These are phyloP conservation scores for Mustelus asterias DNA, from an alignment of 2,113 vertebrate species.

Conservation along the genomic window DNA sequence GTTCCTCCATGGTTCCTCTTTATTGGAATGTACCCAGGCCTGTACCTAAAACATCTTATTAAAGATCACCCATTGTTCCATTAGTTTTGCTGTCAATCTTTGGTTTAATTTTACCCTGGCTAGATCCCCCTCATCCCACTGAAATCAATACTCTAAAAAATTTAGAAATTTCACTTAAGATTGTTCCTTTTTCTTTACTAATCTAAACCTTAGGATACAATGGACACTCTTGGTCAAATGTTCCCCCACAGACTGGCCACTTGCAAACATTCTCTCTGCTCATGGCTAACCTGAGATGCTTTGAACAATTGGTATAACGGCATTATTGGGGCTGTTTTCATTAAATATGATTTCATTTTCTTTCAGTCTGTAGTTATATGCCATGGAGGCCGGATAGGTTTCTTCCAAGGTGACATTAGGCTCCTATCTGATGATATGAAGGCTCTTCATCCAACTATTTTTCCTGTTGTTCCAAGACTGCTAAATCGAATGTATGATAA, in stretches of 20 bases:
- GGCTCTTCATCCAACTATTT: conserved; percentile 81
- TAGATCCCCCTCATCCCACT: not conserved
- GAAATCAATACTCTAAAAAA: not conserved
- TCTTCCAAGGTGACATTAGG: conserved; percentile 94
- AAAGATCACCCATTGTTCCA: no score
- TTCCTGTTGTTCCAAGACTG: conserved; percentile 88
- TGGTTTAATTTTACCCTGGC: no score
- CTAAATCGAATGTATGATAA: conserved; percentile 98
- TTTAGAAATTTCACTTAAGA: not conserved
- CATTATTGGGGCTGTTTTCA: not conserved
- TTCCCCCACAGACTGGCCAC: not conserved
- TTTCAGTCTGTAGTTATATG: conserved; percentile 88
- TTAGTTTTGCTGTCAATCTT: no score
- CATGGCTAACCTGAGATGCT: not conserved
- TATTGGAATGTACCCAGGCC: no score
- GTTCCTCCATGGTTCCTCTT: no score
- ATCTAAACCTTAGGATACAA: not conserved
- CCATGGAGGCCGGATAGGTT: conserved; percentile 87
- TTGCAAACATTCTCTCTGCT: not conserved
- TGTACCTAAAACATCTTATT: no score
- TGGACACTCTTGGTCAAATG: not conserved
- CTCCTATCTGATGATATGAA: conserved; percentile 95
- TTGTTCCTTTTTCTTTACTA: not conserved
- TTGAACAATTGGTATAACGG: not conserved
- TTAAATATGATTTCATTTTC: conserved; percentile 37